A percentile compares a stretch with the other conserved stretches of the same genome.
phyloP scores from a whole-genome alignment of 2,113 vertebrate genomes.

The Nannospalax galili region DNA sequence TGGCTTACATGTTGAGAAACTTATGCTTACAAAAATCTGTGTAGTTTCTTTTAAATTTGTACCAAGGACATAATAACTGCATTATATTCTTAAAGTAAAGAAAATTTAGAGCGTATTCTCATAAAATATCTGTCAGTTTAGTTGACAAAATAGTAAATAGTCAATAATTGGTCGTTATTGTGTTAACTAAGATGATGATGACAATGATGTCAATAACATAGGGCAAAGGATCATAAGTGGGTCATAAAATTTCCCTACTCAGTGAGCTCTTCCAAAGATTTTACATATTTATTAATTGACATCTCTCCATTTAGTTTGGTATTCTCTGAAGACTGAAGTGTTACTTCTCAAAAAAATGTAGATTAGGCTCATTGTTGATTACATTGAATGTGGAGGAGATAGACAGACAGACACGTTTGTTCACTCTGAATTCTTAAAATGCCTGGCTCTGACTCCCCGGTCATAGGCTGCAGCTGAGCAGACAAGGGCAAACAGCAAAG shows the following conservation, averaged over 20 bases:
- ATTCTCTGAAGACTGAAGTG: background rate
- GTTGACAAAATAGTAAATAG: conserved; percentile 31
- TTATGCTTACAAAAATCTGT: background rate
- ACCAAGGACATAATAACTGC: background rate
- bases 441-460: background rate
- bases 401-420: background rate
- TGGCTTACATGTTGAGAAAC: background rate
- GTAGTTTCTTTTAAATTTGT: background rate
- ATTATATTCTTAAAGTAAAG: conserved; percentile 23
- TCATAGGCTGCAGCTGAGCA: background rate
- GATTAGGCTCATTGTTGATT: background rate
- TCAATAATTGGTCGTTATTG: background rate
- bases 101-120: background rate
- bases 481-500: conserved; percentile 32
- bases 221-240: background rate
- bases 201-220: background rate
- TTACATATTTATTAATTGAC: background rate
- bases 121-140: conserved; percentile 37
- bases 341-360: conserved; percentile 65
- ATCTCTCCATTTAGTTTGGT: conserved; percentile 26
- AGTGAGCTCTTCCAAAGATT: background rate
- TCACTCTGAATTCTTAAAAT: conserved; percentile 26
- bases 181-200: background rate
- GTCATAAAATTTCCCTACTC: background rate
- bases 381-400: conserved; percentile 1